A percentile compares a stretch with the other conserved stretches of the same genome.
Evolutionary conservation across 2,797 vertebrate species (phyloP).

Genomic region (Acrossocheilus wenchowensis): DNA sequence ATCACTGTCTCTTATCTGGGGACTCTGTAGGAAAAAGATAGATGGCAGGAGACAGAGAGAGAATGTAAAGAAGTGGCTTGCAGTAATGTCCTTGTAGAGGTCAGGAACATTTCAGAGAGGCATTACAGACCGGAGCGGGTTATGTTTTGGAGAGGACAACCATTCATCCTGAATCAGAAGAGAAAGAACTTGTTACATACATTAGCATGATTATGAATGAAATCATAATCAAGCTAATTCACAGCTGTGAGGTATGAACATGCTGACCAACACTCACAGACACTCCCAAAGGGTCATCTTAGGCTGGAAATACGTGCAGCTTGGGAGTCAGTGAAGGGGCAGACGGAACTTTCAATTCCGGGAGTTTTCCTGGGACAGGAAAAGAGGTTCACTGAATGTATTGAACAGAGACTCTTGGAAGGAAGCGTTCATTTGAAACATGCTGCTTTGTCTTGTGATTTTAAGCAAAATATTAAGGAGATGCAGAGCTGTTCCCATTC

Average conservation of each 20-base stretch:
- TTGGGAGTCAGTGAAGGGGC: constrained; percentile 14
- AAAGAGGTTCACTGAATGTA: constrained; percentile 20
- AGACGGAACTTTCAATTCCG: constrained; percentile 9
- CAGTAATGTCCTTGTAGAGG: constrained; percentile 49
- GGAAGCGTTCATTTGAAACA: constrained; percentile 26
- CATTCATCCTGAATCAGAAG: constrained; percentile 16
- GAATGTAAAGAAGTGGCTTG: constrained; percentile 20
- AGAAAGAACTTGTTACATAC: background rate
- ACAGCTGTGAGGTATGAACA: background rate
- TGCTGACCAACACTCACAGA: background rate
- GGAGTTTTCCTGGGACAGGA: constrained; percentile 36
- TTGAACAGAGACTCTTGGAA: constrained; percentile 14
- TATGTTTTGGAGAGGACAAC: constrained; percentile 18
- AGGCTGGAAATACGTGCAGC: constrained; percentile 24
- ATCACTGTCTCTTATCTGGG: constrained; percentile 39
- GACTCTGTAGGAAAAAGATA: constrained; percentile 12
- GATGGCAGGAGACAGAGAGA: constrained; percentile 10
- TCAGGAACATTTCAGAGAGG: constrained; percentile 31
- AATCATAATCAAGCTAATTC: constrained; percentile 1
- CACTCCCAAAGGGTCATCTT: background rate
- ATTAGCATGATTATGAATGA: constrained; percentile 3
- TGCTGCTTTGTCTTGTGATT: background rate
- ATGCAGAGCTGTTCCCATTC: constrained; percentile 16
- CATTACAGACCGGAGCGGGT: background rate
- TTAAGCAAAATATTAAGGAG: constrained; percentile 30